Conservation (phyloP, 2,797 vertebrate genomes). For the Centropyge bicolor region DNA sequence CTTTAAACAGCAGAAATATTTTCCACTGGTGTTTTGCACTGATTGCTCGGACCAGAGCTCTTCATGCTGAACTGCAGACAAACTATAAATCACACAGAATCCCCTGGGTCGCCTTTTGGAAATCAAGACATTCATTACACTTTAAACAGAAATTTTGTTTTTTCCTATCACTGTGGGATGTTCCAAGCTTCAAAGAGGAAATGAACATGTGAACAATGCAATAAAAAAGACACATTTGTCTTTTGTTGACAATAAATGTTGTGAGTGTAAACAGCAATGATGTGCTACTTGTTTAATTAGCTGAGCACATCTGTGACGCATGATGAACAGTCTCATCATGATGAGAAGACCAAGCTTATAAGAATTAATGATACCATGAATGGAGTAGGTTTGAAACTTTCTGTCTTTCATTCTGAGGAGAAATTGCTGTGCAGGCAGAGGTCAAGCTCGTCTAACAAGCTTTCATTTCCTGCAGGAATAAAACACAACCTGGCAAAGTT, state of each 20-base stretch:
- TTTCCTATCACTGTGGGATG: slow-evolving; percentile 15
- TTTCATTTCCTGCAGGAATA: too few species aligned
- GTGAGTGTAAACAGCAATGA: neutral
- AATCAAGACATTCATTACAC: slow-evolving; percentile 58
- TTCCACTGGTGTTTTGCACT: neutral
- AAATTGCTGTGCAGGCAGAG: too few species aligned
- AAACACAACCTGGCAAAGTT: too few species aligned
- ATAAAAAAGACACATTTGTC: slow-evolving; percentile 26
- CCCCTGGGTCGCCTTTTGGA: neutral
- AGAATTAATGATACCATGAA: too few species aligned
- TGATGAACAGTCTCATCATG: too few species aligned
- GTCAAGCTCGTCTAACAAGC: too few species aligned
- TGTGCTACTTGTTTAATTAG: too few species aligned
- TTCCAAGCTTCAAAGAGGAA: slow-evolving; percentile 33
- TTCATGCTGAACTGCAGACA: slow-evolving; percentile 29
- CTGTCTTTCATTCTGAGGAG: too few species aligned
- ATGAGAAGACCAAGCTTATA: too few species aligned
- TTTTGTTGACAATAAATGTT: slow-evolving; percentile 9
- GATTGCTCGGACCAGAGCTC: slow-evolving; percentile 14
- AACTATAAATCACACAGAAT: slow-evolving; percentile 30
- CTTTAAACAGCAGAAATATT: slow-evolving; percentile 10
- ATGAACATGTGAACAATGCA: slow-evolving; percentile 32
- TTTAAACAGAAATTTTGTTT: slow-evolving; percentile 43
- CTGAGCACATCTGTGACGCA: too few species aligned
- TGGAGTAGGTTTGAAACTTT: too few species aligned